phyloP scores from a whole-genome alignment of 2,113 vertebrate genomes.

The Brevimyrus niger region DNA sequence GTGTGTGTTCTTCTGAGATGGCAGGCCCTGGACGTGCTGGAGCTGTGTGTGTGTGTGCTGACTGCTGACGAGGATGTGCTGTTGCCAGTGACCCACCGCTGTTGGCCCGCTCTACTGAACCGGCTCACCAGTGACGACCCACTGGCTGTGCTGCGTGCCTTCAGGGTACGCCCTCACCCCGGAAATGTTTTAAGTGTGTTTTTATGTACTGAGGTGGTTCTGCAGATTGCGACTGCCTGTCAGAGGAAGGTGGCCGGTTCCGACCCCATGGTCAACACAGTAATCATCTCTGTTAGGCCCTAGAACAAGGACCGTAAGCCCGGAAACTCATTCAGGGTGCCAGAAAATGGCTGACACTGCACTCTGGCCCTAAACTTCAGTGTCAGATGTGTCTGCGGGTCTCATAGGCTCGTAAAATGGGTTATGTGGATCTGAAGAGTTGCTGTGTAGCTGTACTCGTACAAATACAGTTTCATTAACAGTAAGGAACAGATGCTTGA shows the following conservation, averaged over 20 bases:
- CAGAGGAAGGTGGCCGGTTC: neutral
- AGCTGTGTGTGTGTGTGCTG: conserved; percentile 70
- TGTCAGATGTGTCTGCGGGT: neutral
- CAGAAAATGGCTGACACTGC: neutral
- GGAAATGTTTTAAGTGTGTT: neutral
- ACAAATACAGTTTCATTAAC: neutral
- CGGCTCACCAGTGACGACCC: conserved; percentile 79
- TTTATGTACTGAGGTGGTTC: neutral
- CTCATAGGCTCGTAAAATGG: neutral
- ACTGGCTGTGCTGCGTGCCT: conserved; percentile 76
- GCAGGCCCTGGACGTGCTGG: conserved; percentile 79
- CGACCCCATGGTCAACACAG: neutral
- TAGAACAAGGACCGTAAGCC: neutral
- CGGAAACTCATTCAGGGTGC: neutral
- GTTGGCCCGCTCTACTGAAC: conserved; percentile 78
- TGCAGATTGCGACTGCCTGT: neutral
- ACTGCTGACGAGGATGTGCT: conserved; percentile 68
- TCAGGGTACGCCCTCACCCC: conserved; percentile 63
- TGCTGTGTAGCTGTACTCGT: neutral
- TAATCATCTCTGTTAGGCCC: neutral
- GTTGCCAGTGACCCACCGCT: conserved; percentile 81
- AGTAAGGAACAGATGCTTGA: neutral
- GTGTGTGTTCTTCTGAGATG: neutral
- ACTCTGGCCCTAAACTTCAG: neutral
- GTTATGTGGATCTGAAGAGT: neutral